Evolutionary conservation across 2,113 vertebrate species (phyloP), one percentile per base, ranked within the genome.

Genomic region (Larimichthys polyactis): DNA sequence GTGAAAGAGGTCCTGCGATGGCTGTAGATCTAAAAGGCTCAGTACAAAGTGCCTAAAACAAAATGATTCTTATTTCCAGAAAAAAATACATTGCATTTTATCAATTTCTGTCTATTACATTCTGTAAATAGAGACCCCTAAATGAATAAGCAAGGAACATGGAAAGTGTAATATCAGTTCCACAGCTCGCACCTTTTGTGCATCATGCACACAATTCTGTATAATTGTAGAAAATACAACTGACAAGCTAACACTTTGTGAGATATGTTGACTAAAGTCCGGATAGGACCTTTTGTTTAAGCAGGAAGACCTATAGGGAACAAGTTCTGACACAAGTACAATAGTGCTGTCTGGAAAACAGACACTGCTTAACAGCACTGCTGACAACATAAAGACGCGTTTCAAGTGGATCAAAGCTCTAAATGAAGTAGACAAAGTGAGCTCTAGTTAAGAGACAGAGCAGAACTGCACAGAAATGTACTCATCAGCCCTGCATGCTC

Each of bases 221-320:
- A 43, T 11, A 11, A 49, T 43, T 70, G 27, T 44, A 22, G 49
- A 74, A 87, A 89, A 82, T 19, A 27, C 51, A 55, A 76, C 43
- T 62, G 65, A 84, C 22, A 40, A 73, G 83, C 59, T 55, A 63
- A 36, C 76, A 85, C 85, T 78, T 84, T 70, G 67, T 40, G 78
- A 69, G 67, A 81, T 16, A 40, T 1, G 2, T 11, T 88, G 89
- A 89, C 80, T 44, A 1, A 9, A 4, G 12, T 85, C 82, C 89
- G 87, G 75, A 76, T 24, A 40, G 83, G 2, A 48, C 48, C 73
- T 86, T 89, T 90, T 87, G 82, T 91, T 82, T 71, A 60, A 74
- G 75, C 68, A 74, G 82, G 43, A 40, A 66, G 27, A 75, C 63
- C 87, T 66, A 70, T 63, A 19, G 84, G 72, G 78, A 77, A 57